Conservation (phyloP, 1,140 invertebrate species). For the Helicorthomorpha holstii region DNA sequence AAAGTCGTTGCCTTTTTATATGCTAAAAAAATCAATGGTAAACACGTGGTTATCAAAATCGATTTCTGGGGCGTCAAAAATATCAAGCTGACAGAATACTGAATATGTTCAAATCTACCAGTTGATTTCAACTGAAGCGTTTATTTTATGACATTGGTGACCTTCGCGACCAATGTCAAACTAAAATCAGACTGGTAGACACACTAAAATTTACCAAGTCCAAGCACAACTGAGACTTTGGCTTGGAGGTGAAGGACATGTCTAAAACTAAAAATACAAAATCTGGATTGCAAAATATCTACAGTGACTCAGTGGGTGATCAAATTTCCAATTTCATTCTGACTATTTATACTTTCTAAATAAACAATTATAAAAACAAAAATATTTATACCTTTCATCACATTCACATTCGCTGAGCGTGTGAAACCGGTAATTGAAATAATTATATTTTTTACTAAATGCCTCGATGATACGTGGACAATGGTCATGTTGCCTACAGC, state of each 20-base stretch:
- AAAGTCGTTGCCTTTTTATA: too few species aligned
- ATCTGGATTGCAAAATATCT: neutral
- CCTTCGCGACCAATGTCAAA: too few species aligned
- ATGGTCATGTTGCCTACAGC: slow-evolving; percentile 65
- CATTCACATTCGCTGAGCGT: slow-evolving; percentile 74
- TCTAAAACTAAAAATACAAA: neutral
- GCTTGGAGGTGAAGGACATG: neutral
- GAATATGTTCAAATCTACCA: too few species aligned
- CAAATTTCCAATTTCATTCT: neutral
- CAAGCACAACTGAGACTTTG: neutral
- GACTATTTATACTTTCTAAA: neutral
- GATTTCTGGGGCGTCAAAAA: too few species aligned
- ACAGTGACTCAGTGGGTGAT: neutral
- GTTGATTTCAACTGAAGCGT: too few species aligned
- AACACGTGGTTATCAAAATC: too few species aligned
- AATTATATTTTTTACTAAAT: slow-evolving; percentile 53
- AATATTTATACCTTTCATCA: slow-evolving; percentile 55
- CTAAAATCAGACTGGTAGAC: too few species aligned
- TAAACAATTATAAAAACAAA: neutral
- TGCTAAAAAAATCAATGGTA: too few species aligned
- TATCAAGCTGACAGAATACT: too few species aligned
- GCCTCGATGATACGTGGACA: slow-evolving; percentile 64
- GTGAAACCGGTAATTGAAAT: slow-evolving; percentile 67
- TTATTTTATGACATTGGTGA: too few species aligned
- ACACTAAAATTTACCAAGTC: too few species aligned